These are phyloP conservation scores for Rhynchotus rufescens DNA, from an alignment of 2,797 vertebrate genomes.

Conservation along the genomic window DNA sequence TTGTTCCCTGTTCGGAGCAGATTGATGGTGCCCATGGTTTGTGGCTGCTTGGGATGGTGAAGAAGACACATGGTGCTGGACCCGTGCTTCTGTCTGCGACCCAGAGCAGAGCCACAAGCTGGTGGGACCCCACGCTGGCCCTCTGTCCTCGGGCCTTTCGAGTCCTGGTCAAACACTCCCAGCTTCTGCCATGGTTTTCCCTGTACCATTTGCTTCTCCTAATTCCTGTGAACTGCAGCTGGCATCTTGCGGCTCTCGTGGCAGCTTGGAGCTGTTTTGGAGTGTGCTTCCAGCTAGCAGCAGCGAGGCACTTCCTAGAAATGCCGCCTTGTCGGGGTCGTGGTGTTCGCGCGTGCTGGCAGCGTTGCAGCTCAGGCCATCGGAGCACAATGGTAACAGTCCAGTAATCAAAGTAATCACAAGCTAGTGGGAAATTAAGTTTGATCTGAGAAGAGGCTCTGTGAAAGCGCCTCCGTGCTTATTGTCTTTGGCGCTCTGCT, in stretches of 20 bases:
- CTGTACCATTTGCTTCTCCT: background rate
- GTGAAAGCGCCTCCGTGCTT: background rate
- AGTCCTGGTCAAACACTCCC: background rate
- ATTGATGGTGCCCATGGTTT: constrained; percentile 41
- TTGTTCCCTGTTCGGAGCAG: constrained; percentile 67
- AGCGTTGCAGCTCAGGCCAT: background rate
- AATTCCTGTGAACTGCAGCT: background rate
- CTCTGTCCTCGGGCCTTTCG: background rate
- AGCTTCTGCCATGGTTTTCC: background rate
- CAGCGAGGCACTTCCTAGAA: background rate
- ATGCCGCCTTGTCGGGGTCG: background rate
- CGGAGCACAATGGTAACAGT: background rate
- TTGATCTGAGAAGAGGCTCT: background rate
- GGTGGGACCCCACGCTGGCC: rapidly evolving
- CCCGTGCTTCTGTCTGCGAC: background rate
- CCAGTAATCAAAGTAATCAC: background rate
- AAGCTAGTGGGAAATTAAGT: background rate
- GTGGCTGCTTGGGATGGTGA: constrained; percentile 10
- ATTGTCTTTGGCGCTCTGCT: background rate
- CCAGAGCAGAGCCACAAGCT: background rate
- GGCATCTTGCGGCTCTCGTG: background rate
- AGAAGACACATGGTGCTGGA: background rate
- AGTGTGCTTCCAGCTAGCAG: background rate
- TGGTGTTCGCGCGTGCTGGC: rapidly evolving
- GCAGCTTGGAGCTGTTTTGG: background rate